Base-by-base conservation (phyloP, 1,140 invertebrate genomes). In the Papilio xuthus region DNA sequence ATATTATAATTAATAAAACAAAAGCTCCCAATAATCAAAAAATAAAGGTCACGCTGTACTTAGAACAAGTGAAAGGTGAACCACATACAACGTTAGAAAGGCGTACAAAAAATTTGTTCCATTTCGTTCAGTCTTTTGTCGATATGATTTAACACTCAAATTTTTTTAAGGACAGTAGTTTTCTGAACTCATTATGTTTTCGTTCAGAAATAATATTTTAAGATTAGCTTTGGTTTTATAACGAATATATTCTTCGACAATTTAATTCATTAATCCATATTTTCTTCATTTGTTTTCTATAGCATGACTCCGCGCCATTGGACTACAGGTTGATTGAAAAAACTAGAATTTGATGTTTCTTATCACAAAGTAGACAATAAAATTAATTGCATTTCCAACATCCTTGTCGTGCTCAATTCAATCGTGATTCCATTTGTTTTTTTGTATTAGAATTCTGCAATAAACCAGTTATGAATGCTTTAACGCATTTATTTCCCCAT, bases 401-500 rank as follows among this genome's bases (percentile, higher is more conserved):
- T 67, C 60, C 60, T 67, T 67, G 60, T 63, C 23, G 60, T 28
- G 60, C 4, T 28, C 60, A 67, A 67, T 67, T 32, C 60, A 13
- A 67, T 67, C 60, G 18, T 28, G 60, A 67, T 67, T 67, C 26
- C 60, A 32, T 67, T 67, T 67, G 26, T 67, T 67, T 67, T n/a
- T 60, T 67, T 67, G 60, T 12, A 20, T 67, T 15, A 67, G 13
- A 63, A 26, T 15, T 67, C 23, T 28, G 13, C 60, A 67, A 26
- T 28, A 67, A 67, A 67, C 26, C 32, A 15, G 60, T 67, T 67
- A 67, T 67, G 60, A 63, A 32, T 28, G 12, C 12, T 67, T 67
- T 67, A 26, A 56, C 53, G 53, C n/a, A 56, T 20, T 56, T 60
- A 60, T 60, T 60, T 26, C 20, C 56, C 56, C 20, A 60, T 32